phyloP scores from a whole-genome alignment of 2,113 vertebrate genomes.

The Pristiophorus japonicus region DNA sequence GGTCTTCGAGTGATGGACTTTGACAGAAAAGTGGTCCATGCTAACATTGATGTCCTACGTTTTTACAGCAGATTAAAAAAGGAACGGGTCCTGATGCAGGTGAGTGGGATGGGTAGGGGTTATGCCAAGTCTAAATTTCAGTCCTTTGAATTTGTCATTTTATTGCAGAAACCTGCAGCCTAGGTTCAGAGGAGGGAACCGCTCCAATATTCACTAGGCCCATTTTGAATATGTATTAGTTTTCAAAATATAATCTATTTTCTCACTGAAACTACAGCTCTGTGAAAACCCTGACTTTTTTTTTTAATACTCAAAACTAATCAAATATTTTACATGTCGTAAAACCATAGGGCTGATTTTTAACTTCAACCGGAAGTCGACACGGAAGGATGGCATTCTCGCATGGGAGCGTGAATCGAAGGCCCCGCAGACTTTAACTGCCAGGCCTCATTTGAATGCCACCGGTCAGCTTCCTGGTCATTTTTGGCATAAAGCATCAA shows the following conservation, averaged over 20 bases:
- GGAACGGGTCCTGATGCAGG: slow-evolving; percentile 60
- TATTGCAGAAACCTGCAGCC: not conserved
- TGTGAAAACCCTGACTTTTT: not conserved
- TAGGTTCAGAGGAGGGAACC: not conserved
- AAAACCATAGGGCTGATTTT: not conserved
- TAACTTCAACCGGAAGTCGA: not conserved
- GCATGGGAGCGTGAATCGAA: not conserved
- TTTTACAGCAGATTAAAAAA: slow-evolving; percentile 72
- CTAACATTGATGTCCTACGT: slow-evolving; percentile 71
- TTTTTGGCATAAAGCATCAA: not conserved
- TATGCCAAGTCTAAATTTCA: too few species aligned
- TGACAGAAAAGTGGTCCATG: slow-evolving; percentile 73
- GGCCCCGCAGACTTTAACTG: not conserved
- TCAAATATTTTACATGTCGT: not conserved
- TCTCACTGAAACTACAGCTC: not conserved
- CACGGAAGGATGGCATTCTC: not conserved
- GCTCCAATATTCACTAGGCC: not conserved
- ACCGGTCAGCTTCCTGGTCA: not conserved
- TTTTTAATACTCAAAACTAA: not conserved
- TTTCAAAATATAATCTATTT: not conserved
- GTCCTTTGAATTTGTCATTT: not conserved
- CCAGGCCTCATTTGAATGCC: not conserved
- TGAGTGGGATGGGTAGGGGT: slow-evolving; percentile 41
- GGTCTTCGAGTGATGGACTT: slow-evolving; percentile 91
- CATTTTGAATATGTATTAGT: not conserved